phyloP scores from a whole-genome alignment of 2,113 vertebrate genomes.

The Mohoua ochrocephala region DNA sequence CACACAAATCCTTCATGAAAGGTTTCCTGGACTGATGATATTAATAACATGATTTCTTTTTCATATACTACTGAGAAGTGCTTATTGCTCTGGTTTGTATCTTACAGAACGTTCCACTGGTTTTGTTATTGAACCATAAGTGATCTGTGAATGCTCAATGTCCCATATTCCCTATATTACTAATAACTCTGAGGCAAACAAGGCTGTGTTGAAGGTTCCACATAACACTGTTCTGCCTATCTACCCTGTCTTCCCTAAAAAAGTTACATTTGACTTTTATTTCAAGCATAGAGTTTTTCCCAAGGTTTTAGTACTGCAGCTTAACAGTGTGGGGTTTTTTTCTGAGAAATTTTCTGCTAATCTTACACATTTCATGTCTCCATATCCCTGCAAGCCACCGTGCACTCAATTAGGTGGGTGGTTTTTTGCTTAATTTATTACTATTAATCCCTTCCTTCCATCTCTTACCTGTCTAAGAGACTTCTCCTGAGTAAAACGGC shows the following conservation, averaged over 20 bases:
- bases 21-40: not conserved
- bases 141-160: not conserved
- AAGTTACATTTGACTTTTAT: not conserved
- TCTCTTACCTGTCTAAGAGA: not conserved
- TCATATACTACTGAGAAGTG: not conserved
- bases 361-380: not conserved
- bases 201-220: not conserved
- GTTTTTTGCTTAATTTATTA: not conserved
- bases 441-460: not conserved
- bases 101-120: not conserved
- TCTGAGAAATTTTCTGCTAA: not conserved
- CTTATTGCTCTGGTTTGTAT: not conserved
- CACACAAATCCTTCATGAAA: not conserved
- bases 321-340: not conserved
- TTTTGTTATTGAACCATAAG: not conserved
- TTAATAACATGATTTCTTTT: not conserved
- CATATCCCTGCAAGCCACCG: not conserved
- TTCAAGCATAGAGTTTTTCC: not conserved
- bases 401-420: not conserved
- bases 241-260: not conserved
- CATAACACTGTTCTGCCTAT: not conserved
- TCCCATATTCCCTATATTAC: not conserved
- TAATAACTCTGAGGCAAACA: not conserved
- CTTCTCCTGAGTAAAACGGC: not conserved
- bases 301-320: not conserved